Conservation (phyloP, 1,140 invertebrate genomes). For the Bombyx mandarina region DNA sequence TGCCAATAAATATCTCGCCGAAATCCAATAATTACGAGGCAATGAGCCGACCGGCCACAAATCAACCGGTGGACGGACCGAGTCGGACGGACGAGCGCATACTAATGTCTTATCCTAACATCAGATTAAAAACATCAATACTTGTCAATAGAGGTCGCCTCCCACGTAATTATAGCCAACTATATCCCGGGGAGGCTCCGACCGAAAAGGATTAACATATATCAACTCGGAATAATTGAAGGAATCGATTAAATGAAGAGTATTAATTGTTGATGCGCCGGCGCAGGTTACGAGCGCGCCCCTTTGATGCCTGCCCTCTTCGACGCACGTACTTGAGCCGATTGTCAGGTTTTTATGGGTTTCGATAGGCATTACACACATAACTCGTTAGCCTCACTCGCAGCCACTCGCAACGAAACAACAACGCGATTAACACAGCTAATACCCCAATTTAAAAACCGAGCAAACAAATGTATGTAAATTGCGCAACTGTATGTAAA, state of each 20-base stretch:
- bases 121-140: constrained; percentile 70
- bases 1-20: constrained; percentile 60
- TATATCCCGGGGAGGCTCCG: constrained; percentile 57
- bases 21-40: constrained; percentile 66
- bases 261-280: constrained; percentile 64
- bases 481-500: constrained; percentile 63
- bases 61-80: constrained; percentile 33
- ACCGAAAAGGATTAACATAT: constrained; percentile 60
- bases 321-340: too few relatives aligned
- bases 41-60: constrained; percentile 60
- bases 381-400: not conserved
- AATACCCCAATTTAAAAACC: constrained; percentile 68
- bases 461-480: constrained; percentile 68
- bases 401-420: constrained; percentile 26
- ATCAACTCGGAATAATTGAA: constrained; percentile 65
- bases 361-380: not conserved
- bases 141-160: constrained; percentile 63
- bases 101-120: constrained; percentile 66
- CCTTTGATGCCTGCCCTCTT: constrained; percentile 18
- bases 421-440: constrained; percentile 56
- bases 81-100: constrained; percentile 46
- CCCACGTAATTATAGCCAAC: constrained; percentile 66
- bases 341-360: not conserved
- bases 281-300: constrained; percentile 32
- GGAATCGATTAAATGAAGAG: constrained; percentile 66